These are phyloP conservation scores for Cryptoleucopteryx plumbea DNA, from an alignment of 2,113 vertebrate genomes.

Conservation along the genomic window DNA sequence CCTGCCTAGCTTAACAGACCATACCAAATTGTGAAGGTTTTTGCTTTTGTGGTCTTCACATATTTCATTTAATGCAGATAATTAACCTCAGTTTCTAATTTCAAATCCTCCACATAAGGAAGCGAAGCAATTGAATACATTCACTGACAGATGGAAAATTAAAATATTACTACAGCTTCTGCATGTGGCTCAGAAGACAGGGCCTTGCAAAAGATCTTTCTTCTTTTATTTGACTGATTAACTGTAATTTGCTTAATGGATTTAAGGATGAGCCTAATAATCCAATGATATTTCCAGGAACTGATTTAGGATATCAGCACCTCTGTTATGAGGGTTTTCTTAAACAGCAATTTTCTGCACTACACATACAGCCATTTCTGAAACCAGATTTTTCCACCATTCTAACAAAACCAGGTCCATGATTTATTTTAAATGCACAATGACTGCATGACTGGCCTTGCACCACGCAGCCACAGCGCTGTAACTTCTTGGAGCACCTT, in stretches of 20 bases:
- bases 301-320: constrained; percentile 30
- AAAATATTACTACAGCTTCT: constrained; percentile 56
- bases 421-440: neutral
- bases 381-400: neutral
- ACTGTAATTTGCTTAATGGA: constrained; percentile 67
- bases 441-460: neutral
- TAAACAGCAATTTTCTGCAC: neutral
- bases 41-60: constrained; percentile 49
- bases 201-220: constrained; percentile 19
- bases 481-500: neutral
- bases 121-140: constrained; percentile 11
- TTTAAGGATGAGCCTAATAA: constrained; percentile 66
- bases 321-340: neutral
- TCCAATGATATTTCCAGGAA: constrained; percentile 56
- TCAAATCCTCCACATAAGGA: constrained; percentile 53
- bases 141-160: constrained; percentile 57
- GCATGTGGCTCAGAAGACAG: constrained; percentile 14
- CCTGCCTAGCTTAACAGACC: constrained; percentile 52
- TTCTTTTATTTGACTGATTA: constrained; percentile 61
- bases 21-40: constrained; percentile 51
- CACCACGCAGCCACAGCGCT: neutral
- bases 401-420: neutral
- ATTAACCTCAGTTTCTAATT: constrained; percentile 69
- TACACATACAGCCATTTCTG: neutral
- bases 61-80: constrained; percentile 64